Evolutionary conservation across 64 coral and sea anemone genomes (phyloP), one percentile per base, ranked within the genome.

Genomic region (Montipora efflorescens): DNA sequence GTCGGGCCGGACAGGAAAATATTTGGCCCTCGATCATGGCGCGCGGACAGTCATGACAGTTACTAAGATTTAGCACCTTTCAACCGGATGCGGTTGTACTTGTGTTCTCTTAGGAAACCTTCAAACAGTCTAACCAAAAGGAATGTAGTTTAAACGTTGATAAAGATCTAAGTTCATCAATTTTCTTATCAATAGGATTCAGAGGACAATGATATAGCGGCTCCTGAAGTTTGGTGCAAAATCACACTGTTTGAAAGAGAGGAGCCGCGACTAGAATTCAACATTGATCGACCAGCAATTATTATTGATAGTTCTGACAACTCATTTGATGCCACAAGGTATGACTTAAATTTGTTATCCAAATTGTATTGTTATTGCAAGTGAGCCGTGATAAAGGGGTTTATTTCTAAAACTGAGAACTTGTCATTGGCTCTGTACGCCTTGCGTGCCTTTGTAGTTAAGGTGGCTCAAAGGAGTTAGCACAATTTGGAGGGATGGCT

Each of bases 261-360:
- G 8, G 46, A 80, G 22, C 78, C 73, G n/a, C 78, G 59, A 49
- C 78, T 45, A 10, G 70, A 96, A 58, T 92, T 92, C 16, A 81
- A 8, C n/a, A 64, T 96, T 13, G 86, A 92, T 58, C 77, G 84
- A 7, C 78, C 90, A 10, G 79, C 84, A 21, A 92, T 96, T 21
- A 51, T 76, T 11, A 87, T 96, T 47, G 94, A 96, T 89, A 79
- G 90, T 11, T 96, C 94, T 7, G 48, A 74, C 12, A 92, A 92
- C 58, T 79, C 79, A 0, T 89, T 93, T 89, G 94, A 92, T 36
- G 84, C 77, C 7, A 92, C 78, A n/a, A 96, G 94, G 94, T 96
- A 92, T 3, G 15, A 48, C 48, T 46, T 5, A 19, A 25, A 74
- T 51, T 28, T 58, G 21, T 15, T 8, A 12, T 11, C 55, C 92